Evolutionary conservation across 2,888 invertebrate genomes (phyloP).

Genomic region (Himalopsyche kuldschensis): DNA sequence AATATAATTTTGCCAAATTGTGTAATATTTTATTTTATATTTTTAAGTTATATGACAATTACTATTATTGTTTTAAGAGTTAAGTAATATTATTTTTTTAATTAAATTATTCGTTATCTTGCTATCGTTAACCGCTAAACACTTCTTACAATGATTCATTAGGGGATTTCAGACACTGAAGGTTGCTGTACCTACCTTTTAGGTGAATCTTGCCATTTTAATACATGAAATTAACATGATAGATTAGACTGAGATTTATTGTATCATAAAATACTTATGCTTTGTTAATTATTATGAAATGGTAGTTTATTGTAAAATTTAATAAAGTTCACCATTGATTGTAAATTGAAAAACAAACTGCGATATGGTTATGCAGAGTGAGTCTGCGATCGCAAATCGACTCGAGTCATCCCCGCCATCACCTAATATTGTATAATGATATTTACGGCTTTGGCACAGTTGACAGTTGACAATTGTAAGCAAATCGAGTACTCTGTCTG

Average conservation of each 20-base stretch:
- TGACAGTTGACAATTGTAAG: not conserved
- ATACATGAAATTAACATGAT: conserved; percentile 36
- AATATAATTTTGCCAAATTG: conserved; percentile 39
- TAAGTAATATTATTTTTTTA: conserved; percentile 22
- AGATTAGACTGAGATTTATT: conserved; percentile 38
- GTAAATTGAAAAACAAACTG: not conserved
- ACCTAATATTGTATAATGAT: conserved; percentile 2
- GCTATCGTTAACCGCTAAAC: conserved; percentile 27
- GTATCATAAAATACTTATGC: conserved; percentile 40
- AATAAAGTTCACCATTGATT: conserved; percentile 18
- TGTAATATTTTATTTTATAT: conserved; percentile 32
- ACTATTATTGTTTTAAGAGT: conserved; percentile 5
- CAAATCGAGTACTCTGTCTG: conserved; percentile 13
- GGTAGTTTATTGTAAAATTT: conserved; percentile 37
- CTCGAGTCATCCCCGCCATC: conserved; percentile 9
- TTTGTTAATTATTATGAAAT: conserved; percentile 38
- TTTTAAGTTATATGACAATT: conserved; percentile 13
- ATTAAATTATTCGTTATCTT: conserved; percentile 32
- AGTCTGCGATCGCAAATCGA: not conserved
- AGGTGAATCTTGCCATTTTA: conserved; percentile 39
- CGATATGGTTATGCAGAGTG: not conserved
- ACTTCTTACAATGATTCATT: conserved; percentile 21
- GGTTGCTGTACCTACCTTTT: conserved; percentile 21
- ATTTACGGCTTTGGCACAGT: conserved; percentile 22
- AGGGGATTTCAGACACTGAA: conserved; percentile 23